Base-by-base conservation (phyloP, 2,888 invertebrate species). In the Thera britannica region DNA sequence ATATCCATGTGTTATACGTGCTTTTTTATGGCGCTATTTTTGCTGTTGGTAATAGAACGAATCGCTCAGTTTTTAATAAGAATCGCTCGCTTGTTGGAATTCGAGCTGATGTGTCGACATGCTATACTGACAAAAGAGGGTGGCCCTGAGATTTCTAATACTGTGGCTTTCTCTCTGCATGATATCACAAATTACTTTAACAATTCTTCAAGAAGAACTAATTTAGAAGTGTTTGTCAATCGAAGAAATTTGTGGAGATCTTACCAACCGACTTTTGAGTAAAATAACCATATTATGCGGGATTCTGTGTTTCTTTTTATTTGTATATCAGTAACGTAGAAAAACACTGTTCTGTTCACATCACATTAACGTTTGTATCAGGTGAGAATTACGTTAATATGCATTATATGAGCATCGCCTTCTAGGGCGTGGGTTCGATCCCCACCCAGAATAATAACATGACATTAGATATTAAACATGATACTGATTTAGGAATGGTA, bases 51-150 rank as follows among this genome's bases (percentile, higher is more conserved):
- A 5, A 86, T 90, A 60, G 86, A 86, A 64, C 85, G 87, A 67
- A 70, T 90, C 2, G 68, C 78, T 34, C 76, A 83, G 12, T 83
- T 82, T 55, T 64, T 83, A 1, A 78, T 84, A 5, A 76, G 73
- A 1, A 77, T 90, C 2, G 89, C 90, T 41, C 77, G 86, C 5
- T 71, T 90, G 49, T 66, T 92, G 2, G 92, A 92, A 65, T 91
- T 86, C 71, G 90, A 92, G 70, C 56, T 89, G 0, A 90, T 89
- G 90, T 91, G 90, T 67, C 76, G 90, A 68, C 77, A 89, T 74
- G 83, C 90, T 0, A 83, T 91, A 70, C 72, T 90, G 54, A 79
- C 75, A 0, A 82, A 68, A 75, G 84, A 85, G 5, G 75, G 76
- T 54, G 62, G 51, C 0, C 74, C 75, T 2, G 71, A 79, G 60